Percentiles rank a stretch among this genome's conserved stretches.
Conservation (phyloP, 2,797 vertebrate species). For the Phalloptychus januarius region DNA sequence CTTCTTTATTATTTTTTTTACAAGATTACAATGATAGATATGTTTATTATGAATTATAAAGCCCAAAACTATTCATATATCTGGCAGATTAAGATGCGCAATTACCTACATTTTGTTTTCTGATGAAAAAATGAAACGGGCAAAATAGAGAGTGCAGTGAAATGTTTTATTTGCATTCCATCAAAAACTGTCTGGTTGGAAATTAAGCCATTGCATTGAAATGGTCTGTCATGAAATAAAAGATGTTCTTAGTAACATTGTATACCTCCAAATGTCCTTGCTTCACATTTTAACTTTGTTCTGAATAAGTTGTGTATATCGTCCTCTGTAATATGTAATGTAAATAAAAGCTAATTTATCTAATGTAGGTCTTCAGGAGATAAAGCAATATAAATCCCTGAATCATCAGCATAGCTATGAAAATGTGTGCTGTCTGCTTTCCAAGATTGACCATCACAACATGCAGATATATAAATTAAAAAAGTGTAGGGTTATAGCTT, state of each 20-base stretch:
- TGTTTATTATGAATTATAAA: not conserved
- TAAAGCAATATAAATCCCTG: not conserved
- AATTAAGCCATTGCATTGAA: not conserved
- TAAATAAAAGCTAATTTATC: not conserved
- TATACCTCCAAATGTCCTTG: no score
- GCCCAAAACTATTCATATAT: not conserved
- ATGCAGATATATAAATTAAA: not conserved
- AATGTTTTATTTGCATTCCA: not conserved
- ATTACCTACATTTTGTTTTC: not conserved
- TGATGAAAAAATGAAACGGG: not conserved
- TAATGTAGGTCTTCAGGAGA: not conserved
- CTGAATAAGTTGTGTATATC: no score
- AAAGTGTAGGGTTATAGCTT: not conserved
- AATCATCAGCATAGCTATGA: not conserved
- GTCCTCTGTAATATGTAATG: not conserved
- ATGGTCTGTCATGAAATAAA: not conserved
- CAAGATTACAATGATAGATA: not conserved
- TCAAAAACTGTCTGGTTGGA: not conserved
- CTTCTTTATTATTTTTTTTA: not conserved
- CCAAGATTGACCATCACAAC: not conserved
- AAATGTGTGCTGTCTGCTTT: not conserved
- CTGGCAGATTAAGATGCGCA: not conserved
- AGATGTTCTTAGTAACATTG: not conserved
- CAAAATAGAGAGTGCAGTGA: not conserved
- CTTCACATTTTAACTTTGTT: not conserved